Percentiles rank a stretch among this genome's conserved stretches.
Evolutionary conservation across 2,113 vertebrate genomes (phyloP).

Genomic region (Salvelinus namaycush): DNA sequence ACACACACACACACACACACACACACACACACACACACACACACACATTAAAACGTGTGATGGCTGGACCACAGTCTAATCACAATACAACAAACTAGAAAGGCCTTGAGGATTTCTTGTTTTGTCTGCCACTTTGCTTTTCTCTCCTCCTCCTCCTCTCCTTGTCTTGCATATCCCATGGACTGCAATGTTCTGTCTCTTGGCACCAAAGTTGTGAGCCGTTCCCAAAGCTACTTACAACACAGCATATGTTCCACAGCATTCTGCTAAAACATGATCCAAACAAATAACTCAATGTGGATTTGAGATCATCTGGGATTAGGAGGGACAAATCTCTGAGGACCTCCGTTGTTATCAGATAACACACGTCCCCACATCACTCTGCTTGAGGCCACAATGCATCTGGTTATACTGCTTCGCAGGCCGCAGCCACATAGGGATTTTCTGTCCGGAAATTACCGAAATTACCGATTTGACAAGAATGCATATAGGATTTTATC

Average conservation of each 20-base stretch:
- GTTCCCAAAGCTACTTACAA: not conserved
- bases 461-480: not conserved
- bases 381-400: not conserved
- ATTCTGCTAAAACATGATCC: not conserved
- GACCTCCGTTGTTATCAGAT: conserved; percentile 2
- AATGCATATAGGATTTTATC: too few relatives aligned
- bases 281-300: not conserved
- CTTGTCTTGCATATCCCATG: not conserved
- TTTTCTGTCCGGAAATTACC: not conserved
- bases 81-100: not conserved
- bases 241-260: not conserved
- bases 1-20: too few relatives aligned
- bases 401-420: not conserved
- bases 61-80: not conserved
- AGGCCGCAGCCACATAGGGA: too few relatives aligned
- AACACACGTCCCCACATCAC: not conserved
- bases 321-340: not conserved
- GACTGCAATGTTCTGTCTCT: not conserved
- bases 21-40: too few relatives aligned
- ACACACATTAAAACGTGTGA: too few relatives aligned
- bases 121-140: not conserved
- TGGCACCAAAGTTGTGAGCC: not conserved
- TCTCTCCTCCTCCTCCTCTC: not conserved
- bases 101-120: not conserved
- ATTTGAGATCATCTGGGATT: not conserved